Conservation (phyloP, 2,888 invertebrate genomes). For the Nineta flava region DNA sequence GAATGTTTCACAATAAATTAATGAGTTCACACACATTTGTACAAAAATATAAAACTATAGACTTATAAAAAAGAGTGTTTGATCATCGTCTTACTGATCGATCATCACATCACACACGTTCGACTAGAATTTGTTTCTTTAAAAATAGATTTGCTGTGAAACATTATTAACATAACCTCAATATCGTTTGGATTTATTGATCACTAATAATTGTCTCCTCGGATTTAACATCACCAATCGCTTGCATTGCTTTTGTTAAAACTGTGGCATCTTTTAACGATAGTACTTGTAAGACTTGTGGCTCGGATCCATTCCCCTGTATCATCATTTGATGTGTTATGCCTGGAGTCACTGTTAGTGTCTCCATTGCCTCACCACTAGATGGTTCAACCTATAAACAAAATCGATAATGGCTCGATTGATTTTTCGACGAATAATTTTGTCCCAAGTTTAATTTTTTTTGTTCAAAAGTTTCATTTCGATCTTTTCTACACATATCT, state of each 20-base stretch:
- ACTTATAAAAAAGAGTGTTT: too few relatives aligned
- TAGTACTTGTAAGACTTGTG: conserved; percentile 69
- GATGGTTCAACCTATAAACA: conserved; percentile 52
- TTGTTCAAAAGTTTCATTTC: too few relatives aligned
- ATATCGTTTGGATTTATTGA: conserved; percentile 17
- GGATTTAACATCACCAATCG: conserved; percentile 50
- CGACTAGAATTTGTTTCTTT: too few relatives aligned
- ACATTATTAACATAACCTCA: not conserved
- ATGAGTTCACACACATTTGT: too few relatives aligned
- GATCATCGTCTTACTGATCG: too few relatives aligned
- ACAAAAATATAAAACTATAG: too few relatives aligned
- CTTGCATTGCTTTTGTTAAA: conserved; percentile 65
- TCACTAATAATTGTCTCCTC: conserved; percentile 44
- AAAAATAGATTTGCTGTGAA: too few relatives aligned
- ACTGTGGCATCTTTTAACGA: conserved; percentile 73
- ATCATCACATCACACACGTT: too few relatives aligned
- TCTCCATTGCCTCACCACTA: conserved; percentile 54
- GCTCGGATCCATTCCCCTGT: conserved; percentile 50
- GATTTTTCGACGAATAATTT: too few relatives aligned
- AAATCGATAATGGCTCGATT: not conserved
- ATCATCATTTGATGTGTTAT: conserved; percentile 75
- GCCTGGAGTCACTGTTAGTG: conserved; percentile 54
- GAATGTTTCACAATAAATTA: too few relatives aligned
- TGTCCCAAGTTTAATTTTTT: too few relatives aligned
- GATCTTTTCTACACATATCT: too few relatives aligned